phyloP scores from a whole-genome alignment of 1,140 invertebrate genomes.

The Microplitis demolitor region DNA sequence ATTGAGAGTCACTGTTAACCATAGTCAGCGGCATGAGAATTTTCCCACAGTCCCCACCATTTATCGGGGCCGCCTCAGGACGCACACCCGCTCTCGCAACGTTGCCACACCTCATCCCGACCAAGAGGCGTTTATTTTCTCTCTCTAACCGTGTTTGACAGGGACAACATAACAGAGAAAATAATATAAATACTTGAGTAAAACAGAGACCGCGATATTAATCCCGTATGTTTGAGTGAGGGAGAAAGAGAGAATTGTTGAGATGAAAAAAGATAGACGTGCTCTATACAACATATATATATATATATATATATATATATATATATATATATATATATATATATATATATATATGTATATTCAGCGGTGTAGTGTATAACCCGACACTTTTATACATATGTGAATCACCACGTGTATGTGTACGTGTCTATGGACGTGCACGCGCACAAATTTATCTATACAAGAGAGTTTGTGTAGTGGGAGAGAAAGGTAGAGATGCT shows the following conservation, averaged over 20 bases:
- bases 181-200: too few relatives aligned
- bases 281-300: too few relatives aligned
- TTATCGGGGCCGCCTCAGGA: slow-evolving; percentile 40
- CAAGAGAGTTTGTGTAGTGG: not conserved
- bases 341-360: not conserved
- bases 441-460: not conserved
- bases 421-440: slow-evolving; percentile 1
- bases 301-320: too few relatives aligned
- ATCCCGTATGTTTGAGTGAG: too few relatives aligned
- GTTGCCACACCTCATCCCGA: slow-evolving; percentile 54
- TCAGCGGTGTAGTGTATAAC: not conserved
- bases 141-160: slow-evolving; percentile 11
- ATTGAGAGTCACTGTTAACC: slow-evolving; percentile 47
- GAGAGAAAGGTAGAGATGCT: slow-evolving; percentile 6
- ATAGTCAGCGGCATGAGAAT: slow-evolving; percentile 59
- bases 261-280: too few relatives aligned
- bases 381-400: not conserved
- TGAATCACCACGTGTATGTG: not conserved
- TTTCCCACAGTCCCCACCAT: slow-evolving; percentile 59
- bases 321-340: not conserved
- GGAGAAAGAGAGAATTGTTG: too few relatives aligned
- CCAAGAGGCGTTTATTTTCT: slow-evolving; percentile 38
- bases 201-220: too few relatives aligned
- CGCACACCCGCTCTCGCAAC: slow-evolving; percentile 56
- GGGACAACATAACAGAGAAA: not conserved